These are phyloP conservation scores for Scelioninae gen. 1 DNA, from an alignment of 2,888 invertebrate genomes.

Conservation along the genomic window DNA sequence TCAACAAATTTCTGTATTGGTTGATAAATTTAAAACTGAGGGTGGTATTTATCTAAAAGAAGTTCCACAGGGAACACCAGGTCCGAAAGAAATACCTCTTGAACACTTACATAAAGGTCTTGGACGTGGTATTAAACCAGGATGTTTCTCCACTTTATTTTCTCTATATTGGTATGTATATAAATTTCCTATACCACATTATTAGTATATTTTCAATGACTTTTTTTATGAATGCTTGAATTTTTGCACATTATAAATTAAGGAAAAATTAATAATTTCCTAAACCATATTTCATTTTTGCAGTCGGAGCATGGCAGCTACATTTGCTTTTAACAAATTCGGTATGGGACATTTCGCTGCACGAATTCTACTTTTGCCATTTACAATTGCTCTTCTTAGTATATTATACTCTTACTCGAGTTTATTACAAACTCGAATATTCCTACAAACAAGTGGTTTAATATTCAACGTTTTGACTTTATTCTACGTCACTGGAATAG, in stretches of 20 bases:
- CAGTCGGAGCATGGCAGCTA: constrained; percentile 87
- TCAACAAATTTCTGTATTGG: constrained; percentile 95
- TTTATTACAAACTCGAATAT: constrained; percentile 80
- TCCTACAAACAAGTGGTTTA: constrained; percentile 81
- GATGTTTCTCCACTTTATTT: constrained; percentile 81
- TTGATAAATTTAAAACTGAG: constrained; percentile 95
- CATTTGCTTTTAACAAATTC: constrained; percentile 90
- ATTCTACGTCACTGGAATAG: constrained; percentile 88
- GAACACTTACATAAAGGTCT: constrained; percentile 80
- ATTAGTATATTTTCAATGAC: too few relatives aligned
- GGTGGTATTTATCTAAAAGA: constrained; percentile 91
- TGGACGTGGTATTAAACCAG: constrained; percentile 81
- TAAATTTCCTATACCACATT: too few relatives aligned
- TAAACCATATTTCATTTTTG: not conserved
- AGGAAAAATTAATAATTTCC: too few relatives aligned
- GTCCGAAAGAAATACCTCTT: constrained; percentile 80
- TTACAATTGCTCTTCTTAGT: constrained; percentile 84
- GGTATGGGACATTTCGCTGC: constrained; percentile 91
- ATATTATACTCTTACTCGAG: constrained; percentile 81
- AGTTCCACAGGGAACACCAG: constrained; percentile 79
- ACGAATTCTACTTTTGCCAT: constrained; percentile 89
- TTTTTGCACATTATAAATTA: too few relatives aligned
- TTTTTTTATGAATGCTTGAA: too few relatives aligned
- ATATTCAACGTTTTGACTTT: constrained; percentile 91
- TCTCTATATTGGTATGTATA: constrained; percentile 79